Evolutionary conservation across 2,888 invertebrate genomes (phyloP).

Genomic region (Pollenia amentaria): DNA sequence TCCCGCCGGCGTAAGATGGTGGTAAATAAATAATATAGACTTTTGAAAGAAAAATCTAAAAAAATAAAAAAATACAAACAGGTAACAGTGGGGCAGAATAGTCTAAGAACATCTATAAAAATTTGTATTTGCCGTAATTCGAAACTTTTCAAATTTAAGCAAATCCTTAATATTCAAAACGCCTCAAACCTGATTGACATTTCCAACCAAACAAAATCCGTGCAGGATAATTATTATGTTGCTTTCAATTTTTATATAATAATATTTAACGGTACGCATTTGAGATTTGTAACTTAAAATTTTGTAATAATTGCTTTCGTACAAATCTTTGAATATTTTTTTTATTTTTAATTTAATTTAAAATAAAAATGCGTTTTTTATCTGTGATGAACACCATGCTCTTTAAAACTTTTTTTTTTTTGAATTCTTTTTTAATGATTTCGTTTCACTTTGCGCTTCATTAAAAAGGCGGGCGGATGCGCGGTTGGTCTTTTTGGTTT

Average conservation of each 20-base stretch:
- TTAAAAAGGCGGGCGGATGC: constrained; percentile 83
- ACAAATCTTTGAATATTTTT: background rate
- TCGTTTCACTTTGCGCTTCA: constrained; percentile 84
- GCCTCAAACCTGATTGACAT: background rate
- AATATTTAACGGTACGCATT: too few species aligned
- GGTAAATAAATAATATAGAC: constrained; percentile 72
- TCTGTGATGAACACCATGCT: constrained; percentile 60
- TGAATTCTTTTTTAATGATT: constrained; percentile 75
- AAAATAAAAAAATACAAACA: constrained; percentile 21
- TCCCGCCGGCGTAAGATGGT: constrained; percentile 76
- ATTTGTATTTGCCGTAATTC: too few species aligned
- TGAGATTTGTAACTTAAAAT: too few species aligned
- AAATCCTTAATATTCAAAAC: too few species aligned
- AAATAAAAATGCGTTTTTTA: constrained; percentile 42
- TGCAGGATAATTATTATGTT: too few species aligned
- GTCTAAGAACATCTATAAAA: background rate
- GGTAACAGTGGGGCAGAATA: constrained; percentile 76
- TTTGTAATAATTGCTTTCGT: background rate
- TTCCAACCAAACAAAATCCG: background rate
- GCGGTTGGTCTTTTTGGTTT: constrained; percentile 75
- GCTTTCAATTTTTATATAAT: too few species aligned
- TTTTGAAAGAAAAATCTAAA: constrained; percentile 50
- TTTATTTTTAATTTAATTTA: constrained; percentile 39
- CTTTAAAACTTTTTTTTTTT: constrained; percentile 1
- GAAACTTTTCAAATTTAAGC: too few species aligned